phyloP scores from a whole-genome alignment of 2,797 vertebrate genomes.

The Dallia pectoralis region DNA sequence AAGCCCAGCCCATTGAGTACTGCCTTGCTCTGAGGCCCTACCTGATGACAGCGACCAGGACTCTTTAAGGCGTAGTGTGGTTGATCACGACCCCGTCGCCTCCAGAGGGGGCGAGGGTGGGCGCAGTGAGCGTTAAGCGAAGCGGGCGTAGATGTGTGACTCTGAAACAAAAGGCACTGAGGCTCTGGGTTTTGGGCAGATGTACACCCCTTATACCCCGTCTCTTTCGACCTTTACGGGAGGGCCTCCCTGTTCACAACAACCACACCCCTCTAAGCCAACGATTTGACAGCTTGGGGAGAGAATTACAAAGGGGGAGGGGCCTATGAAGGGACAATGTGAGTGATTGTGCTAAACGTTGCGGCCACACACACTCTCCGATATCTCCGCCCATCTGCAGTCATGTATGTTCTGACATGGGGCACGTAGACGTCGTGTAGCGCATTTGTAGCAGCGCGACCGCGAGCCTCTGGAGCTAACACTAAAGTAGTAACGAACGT shows the following conservation, averaged over 20 bases:
- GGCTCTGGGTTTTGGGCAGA: conserved; percentile 61
- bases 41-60: conserved; percentile 46
- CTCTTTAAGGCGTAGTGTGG: conserved; percentile 73
- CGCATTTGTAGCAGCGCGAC: background rate
- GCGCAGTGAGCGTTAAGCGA: background rate
- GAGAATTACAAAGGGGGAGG: conserved; percentile 19
- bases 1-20: conserved; percentile 38
- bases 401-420: conserved; percentile 11
- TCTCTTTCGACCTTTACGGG: background rate
- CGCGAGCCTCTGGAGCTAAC: background rate
- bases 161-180: conserved; percentile 78
- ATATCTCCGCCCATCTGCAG: conserved; percentile 26
- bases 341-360: conserved; percentile 45
- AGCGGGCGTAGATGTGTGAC: conserved; percentile 51
- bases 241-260: background rate
- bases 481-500: conserved; percentile 11
- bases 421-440: background rate
- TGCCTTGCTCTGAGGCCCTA: conserved; percentile 28
- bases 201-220: background rate
- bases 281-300: conserved; percentile 4
- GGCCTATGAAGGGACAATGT: conserved; percentile 26
- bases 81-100: conserved; percentile 57
- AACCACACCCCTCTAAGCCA: too few species aligned
- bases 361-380: conserved; percentile 24
- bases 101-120: conserved; percentile 5